Evolutionary conservation across 2,888 invertebrate genomes (phyloP).

Genomic region (Drosophila nigricruria): DNA sequence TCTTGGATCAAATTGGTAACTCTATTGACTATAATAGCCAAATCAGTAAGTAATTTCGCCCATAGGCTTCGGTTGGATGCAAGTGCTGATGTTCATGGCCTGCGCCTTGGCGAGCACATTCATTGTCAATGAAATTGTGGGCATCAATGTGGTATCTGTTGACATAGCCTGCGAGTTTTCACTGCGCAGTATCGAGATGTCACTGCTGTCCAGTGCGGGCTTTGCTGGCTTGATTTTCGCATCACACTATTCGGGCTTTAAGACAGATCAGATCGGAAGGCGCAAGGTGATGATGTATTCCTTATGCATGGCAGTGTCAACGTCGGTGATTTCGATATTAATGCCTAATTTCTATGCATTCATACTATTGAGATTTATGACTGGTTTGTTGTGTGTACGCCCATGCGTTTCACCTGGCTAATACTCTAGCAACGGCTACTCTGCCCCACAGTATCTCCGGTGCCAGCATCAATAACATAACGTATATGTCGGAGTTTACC

Average conservation of each 20-base stretch:
- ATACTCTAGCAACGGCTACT: not conserved
- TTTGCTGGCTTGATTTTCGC: slow-evolving; percentile 34
- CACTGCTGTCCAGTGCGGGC: slow-evolving; percentile 15
- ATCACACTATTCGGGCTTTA: slow-evolving; percentile 36
- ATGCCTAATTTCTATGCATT: slow-evolving; percentile 40
- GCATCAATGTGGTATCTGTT: slow-evolving; percentile 13
- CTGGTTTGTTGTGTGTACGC: slow-evolving; percentile 41
- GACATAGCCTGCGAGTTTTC: slow-evolving; percentile 26
- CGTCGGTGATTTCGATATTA: slow-evolving; percentile 19
- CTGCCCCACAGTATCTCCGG: slow-evolving; percentile 34
- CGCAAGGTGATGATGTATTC: slow-evolving; percentile 25
- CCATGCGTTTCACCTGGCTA: not conserved
- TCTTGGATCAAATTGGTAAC: slow-evolving; percentile 41
- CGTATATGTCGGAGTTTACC: slow-evolving; percentile 50
- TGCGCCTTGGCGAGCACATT: not conserved
- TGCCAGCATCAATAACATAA: slow-evolving; percentile 5
- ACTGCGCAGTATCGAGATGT: not conserved
- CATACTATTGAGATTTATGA: slow-evolving; percentile 30
- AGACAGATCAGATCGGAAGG: slow-evolving; percentile 40
- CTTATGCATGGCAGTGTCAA: not conserved
- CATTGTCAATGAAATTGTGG: slow-evolving; percentile 23
- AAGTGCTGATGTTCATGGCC: slow-evolving; percentile 11
- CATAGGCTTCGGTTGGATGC: slow-evolving; percentile 38
- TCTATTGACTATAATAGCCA: not conserved
- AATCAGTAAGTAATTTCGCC: not conserved